Evolutionary conservation across 2,113 vertebrate species (phyloP).

Genomic region (Bubo scandiacus): DNA sequence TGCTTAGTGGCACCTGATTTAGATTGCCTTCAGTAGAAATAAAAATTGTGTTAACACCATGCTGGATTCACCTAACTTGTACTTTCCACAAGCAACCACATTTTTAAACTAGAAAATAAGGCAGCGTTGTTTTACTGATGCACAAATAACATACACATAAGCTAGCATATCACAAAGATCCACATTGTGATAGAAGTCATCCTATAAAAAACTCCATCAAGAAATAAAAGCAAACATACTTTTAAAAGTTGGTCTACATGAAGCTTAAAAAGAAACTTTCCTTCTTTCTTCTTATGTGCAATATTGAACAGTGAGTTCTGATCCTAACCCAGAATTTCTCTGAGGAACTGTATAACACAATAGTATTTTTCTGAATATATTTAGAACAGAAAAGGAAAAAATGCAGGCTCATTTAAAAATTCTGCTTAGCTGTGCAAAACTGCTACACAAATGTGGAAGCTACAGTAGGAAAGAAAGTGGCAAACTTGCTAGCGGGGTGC

Average conservation of each 20-base stretch:
- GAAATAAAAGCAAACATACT: background rate
- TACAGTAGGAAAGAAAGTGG: background rate
- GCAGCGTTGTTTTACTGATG: background rate
- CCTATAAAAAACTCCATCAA: background rate
- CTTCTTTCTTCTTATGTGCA: background rate
- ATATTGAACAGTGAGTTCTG: background rate
- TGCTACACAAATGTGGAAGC: background rate
- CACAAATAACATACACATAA: background rate
- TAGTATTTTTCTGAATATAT: background rate
- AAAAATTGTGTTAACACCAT: background rate
- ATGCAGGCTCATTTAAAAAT: background rate
- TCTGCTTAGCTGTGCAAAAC: constrained; percentile 19
- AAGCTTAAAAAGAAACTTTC: background rate
- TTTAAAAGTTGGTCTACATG: background rate
- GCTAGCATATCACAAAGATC: background rate
- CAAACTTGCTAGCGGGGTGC: constrained; percentile 49
- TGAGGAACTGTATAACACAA: background rate
- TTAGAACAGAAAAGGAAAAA: background rate
- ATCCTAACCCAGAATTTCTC: background rate
- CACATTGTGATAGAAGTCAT: background rate
- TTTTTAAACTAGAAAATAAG: background rate
- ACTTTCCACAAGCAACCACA: background rate
- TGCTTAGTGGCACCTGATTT: background rate
- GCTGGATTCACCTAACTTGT: background rate
- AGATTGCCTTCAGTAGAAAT: background rate